phyloP scores from a whole-genome alignment of 2,797 vertebrate genomes.

The Platyrinchus mystaceus region DNA sequence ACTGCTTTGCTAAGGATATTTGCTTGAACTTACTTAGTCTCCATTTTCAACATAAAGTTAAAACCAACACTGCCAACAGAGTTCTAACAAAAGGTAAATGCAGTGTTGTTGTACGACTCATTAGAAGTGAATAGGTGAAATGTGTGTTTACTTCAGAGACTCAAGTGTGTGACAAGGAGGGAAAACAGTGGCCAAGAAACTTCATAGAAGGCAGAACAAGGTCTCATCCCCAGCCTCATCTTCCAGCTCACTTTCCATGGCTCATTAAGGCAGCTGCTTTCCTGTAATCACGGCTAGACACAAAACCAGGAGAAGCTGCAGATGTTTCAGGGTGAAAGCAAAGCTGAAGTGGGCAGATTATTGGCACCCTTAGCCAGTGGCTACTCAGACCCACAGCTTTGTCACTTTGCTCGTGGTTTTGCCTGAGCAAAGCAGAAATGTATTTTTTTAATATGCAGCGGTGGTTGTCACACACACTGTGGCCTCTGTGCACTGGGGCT shows the following conservation, averaged over 20 bases:
- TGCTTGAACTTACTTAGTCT: slow-evolving; percentile 23
- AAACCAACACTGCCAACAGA: not conserved
- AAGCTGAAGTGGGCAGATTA: not conserved
- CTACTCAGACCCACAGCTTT: not conserved
- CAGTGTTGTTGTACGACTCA: not conserved
- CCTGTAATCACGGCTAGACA: not conserved
- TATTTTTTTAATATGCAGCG: not conserved
- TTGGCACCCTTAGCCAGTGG: not conserved
- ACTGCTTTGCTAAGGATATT: slow-evolving; percentile 8
- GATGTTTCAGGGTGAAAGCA: not conserved
- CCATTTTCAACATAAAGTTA: not conserved
- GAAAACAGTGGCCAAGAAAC: not conserved
- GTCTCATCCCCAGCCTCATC: not conserved
- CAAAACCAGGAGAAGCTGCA: not conserved
- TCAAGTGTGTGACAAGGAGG: not conserved
- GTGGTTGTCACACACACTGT: not conserved
- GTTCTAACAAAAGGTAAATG: not conserved
- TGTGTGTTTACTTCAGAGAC: not conserved
- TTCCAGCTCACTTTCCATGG: fast-evolving
- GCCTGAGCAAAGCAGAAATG: not conserved
- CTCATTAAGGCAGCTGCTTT: not conserved
- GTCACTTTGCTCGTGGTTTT: not conserved
- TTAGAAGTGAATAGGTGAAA: not conserved
- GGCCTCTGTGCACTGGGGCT: not conserved
- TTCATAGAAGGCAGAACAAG: not conserved